phyloP scores from a whole-genome alignment of 2,797 vertebrate genomes.

The Antennarius maculatus region DNA sequence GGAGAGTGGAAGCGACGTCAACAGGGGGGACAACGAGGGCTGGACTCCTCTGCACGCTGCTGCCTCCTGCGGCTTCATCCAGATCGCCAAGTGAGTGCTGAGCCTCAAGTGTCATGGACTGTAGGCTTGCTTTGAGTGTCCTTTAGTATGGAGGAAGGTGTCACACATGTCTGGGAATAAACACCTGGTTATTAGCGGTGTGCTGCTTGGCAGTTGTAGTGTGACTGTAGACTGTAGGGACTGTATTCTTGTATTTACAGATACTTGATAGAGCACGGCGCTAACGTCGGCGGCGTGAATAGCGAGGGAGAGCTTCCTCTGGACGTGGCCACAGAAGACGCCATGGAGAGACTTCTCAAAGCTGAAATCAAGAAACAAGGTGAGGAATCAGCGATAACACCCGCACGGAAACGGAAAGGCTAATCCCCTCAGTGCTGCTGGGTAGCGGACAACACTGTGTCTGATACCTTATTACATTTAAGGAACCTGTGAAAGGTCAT shows the following conservation, averaged over 20 bases:
- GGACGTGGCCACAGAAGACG: constrained; percentile 86
- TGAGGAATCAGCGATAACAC: constrained; percentile 37
- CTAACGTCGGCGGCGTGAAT: constrained; percentile 84
- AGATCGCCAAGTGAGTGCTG: constrained; percentile 80
- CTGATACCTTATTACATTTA: too few species aligned
- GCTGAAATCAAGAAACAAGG: constrained; percentile 88
- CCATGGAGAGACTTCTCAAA: constrained; percentile 85
- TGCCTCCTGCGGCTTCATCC: constrained; percentile 85
- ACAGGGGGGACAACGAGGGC: constrained; percentile 87
- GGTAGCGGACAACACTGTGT: background rate
- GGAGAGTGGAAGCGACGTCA: constrained; percentile 85
- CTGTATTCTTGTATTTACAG: constrained; percentile 30
- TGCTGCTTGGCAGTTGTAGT: background rate
- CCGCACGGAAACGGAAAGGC: background rate
- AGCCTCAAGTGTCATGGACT: background rate
- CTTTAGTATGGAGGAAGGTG: background rate
- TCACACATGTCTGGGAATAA: background rate
- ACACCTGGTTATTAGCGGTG: background rate
- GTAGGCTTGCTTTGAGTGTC: background rate
- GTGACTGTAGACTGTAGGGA: background rate
- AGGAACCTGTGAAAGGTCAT: too few species aligned
- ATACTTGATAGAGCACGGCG: constrained; percentile 79
- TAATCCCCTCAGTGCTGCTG: background rate
- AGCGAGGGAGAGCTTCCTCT: constrained; percentile 89
- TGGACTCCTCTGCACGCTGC: constrained; percentile 87